Base-by-base conservation (phyloP, 2,888 invertebrate genomes). In the Oxycera nigricornis region DNA sequence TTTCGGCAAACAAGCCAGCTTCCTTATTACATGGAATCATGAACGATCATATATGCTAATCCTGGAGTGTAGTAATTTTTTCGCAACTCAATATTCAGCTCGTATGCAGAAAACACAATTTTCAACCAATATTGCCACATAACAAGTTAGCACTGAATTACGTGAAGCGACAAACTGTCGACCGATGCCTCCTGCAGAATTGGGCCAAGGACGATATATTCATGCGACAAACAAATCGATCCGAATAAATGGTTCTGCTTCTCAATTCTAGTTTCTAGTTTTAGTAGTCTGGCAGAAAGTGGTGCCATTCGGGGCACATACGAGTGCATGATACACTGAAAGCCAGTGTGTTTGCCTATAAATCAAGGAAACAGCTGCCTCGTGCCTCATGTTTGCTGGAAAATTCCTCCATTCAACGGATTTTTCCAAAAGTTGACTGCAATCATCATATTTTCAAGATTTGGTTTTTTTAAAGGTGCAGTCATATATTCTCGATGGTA, bases 181-280 rank as follows among this genome's bases (percentile, higher is more conserved):
- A 46, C 46, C 46, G 46, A 46, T 46, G 17, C 11, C 11, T 46
- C n/a, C 17, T 46, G 2, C n/a, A 46, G 2, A 46, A 46, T 59
- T 59, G 28, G 59, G 59, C 59, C 59, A 59, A 59, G 59, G 59
- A 59, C 59, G 59, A 59, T 30, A 59, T 30, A 24, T 22, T 59
- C 28, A 30, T 59, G 30, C 26, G 26, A 30, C 59, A 28, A 59
- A 30, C 59, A 59, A 1, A 59, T 59, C 59, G 59, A 59, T 59
- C 14, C 24, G 59, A 28, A 24, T 2, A 59, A 59, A 59, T 26
- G 59, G 6, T 24, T 28, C 59, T 22, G 11, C 9, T 59, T 59
- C 59, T 30, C 59, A 55, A 24, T 55, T 55, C 59, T 9, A 30
- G 28, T 59, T 59, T 59, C 59, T 2, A 59, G 11, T 59, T 59